Conservation (phyloP, 2,888 invertebrate genomes). For the Noctua fimbriata region DNA sequence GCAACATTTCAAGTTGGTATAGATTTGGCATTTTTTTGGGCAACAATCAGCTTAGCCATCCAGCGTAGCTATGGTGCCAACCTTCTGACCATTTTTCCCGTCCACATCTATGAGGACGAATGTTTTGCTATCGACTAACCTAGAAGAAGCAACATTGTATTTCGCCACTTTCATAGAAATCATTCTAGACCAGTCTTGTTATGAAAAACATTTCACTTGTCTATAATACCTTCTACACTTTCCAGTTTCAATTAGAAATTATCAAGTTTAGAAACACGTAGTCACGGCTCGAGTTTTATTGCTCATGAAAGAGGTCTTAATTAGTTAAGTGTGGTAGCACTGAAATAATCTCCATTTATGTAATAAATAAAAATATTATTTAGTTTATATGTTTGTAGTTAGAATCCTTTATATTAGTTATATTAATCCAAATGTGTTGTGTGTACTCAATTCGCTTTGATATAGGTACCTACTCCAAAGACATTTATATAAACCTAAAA, state of each 20-base stretch:
- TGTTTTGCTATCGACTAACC: background rate
- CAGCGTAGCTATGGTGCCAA: background rate
- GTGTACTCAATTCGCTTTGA: background rate
- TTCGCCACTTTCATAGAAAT: constrained; percentile 15
- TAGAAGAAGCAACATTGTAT: background rate
- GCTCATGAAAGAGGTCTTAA: constrained; percentile 24
- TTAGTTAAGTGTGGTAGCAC: constrained; percentile 10
- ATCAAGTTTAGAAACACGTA: constrained; percentile 17
- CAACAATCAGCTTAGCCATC: background rate
- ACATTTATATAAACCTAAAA: too few relatives aligned
- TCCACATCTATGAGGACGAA: background rate
- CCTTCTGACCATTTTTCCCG: background rate
- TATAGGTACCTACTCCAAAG: background rate
- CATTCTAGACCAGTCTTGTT: background rate
- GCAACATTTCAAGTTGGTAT: background rate
- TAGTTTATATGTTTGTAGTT: too few relatives aligned
- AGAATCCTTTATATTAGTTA: too few relatives aligned
- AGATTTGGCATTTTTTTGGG: background rate
- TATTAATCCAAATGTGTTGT: too few relatives aligned
- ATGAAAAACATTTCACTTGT: constrained; percentile 24
- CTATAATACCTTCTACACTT: constrained; percentile 32
- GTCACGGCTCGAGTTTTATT: constrained; percentile 8
- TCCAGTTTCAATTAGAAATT: constrained; percentile 56
- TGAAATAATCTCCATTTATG: constrained; percentile 11
- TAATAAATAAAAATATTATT: too few relatives aligned